Conservation (phyloP, 2,113 vertebrate genomes). For the Myotis brandtii region DNA sequence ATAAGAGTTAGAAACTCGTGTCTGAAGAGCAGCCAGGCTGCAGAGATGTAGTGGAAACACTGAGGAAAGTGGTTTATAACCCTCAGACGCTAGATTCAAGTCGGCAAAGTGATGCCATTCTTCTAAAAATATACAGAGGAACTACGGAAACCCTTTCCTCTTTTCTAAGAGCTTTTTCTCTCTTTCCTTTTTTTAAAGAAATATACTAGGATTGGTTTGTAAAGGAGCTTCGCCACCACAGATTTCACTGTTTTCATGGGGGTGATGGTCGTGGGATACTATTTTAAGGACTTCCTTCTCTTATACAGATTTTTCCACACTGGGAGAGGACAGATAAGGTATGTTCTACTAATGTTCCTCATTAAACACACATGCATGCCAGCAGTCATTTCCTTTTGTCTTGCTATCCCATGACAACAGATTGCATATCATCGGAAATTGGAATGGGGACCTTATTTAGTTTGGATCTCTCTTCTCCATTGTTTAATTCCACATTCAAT, state of each 20-base stretch:
- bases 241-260: slow-evolving; percentile 11
- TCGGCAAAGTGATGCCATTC: slow-evolving; percentile 63
- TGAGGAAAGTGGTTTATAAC: slow-evolving; percentile 60
- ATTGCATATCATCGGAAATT: slow-evolving; percentile 65
- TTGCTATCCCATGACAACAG: slow-evolving; percentile 59
- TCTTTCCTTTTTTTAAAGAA: neutral
- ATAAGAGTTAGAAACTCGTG: neutral
- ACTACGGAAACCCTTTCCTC: slow-evolving; percentile 31
- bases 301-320: slow-evolving; percentile 58
- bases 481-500: slow-evolving; percentile 62
- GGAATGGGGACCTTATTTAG: slow-evolving; percentile 61
- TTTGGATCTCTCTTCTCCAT: slow-evolving; percentile 68
- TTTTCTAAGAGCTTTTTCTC: slow-evolving; percentile 1
- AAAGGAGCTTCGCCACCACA: slow-evolving; percentile 11
- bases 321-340: slow-evolving; percentile 55
- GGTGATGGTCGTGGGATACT: neutral
- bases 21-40: slow-evolving; percentile 55
- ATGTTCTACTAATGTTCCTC: slow-evolving; percentile 17
- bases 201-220: neutral
- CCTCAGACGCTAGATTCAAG: slow-evolving; percentile 60
- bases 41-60: slow-evolving; percentile 66
- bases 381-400: slow-evolving; percentile 68
- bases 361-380: slow-evolving; percentile 10
- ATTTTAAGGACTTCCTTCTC: slow-evolving; percentile 65
- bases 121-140: slow-evolving; percentile 74